Evolutionary conservation across 2,113 vertebrate genomes (phyloP).

Genomic region (Pseudopipra pipra): DNA sequence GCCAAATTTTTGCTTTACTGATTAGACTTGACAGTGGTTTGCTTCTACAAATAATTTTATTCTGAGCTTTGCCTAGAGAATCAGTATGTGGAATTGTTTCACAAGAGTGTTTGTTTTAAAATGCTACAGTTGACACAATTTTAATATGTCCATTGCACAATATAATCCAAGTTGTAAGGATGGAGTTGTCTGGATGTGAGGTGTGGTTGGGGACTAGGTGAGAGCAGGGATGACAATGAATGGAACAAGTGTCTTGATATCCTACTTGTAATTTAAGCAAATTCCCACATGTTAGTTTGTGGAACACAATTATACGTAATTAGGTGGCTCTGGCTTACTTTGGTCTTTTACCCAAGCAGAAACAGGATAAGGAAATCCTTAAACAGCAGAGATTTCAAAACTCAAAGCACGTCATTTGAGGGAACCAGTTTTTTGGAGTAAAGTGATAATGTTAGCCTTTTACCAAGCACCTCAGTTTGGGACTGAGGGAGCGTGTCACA

Average conservation of each 20-base stretch:
- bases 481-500: background rate
- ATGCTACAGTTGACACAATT: background rate
- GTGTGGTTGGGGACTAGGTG: background rate
- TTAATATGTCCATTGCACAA: background rate
- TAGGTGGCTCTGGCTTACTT: constrained; percentile 19
- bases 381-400: background rate
- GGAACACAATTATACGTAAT: background rate
- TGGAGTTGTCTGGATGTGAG: background rate
- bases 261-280: background rate
- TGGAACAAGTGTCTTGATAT: background rate
- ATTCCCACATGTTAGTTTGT: background rate
- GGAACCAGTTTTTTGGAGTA: background rate
- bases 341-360: background rate
- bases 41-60: background rate
- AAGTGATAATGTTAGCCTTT: background rate
- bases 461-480: background rate
- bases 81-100: background rate
- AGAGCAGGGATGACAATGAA: background rate
- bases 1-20: background rate
- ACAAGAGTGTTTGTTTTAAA: background rate
- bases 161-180: background rate
- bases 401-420: background rate
- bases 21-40: background rate
- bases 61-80: background rate
- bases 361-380: background rate